These are phyloP conservation scores for Sanderia malayensis DNA, from an alignment of 30 jellyfish, hydroid and myxozoan species.

Conservation along the genomic window DNA sequence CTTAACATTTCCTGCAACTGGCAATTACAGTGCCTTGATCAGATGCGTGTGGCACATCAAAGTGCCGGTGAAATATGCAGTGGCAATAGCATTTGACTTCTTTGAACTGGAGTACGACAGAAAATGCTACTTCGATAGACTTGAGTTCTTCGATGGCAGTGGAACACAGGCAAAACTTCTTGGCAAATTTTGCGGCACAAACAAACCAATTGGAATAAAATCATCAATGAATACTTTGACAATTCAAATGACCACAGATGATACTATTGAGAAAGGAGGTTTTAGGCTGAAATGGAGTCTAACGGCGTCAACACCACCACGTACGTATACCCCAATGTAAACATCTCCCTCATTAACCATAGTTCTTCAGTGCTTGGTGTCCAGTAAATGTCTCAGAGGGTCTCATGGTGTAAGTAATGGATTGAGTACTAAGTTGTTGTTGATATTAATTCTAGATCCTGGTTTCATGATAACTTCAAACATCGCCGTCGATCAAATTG, in stretches of 20 bases:
- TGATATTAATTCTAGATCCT: slow-evolving; percentile 80
- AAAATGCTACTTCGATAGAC: slow-evolving; percentile 63
- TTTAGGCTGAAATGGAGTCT: slow-evolving; percentile 70
- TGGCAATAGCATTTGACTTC: slow-evolving; percentile 39
- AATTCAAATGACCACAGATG: slow-evolving; percentile 69
- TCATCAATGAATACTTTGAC: slow-evolving; percentile 52
- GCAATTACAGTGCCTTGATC: slow-evolving; percentile 59
- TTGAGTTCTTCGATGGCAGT: slow-evolving; percentile 73
- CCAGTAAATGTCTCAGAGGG: too few species aligned
- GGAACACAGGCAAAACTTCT: slow-evolving; percentile 38
- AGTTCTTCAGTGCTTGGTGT: too few species aligned
- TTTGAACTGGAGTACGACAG: slow-evolving; percentile 76
- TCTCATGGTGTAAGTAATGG: too few species aligned
- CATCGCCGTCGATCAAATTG: slow-evolving; percentile 82
- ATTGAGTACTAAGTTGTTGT: too few species aligned
- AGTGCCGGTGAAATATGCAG: slow-evolving; percentile 77
- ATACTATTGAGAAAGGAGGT: slow-evolving; percentile 51
- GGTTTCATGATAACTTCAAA: slow-evolving; percentile 76
- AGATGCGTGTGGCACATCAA: slow-evolving; percentile 79
- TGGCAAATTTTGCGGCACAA: slow-evolving; percentile 56
- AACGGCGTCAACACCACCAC: slow-evolving; percentile 58
- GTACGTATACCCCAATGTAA: too few species aligned
- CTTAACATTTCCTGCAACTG: slow-evolving; percentile 63
- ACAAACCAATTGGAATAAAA: slow-evolving; percentile 37
- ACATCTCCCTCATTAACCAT: too few species aligned